Conservation (phyloP, 2,888 invertebrate species). For the Tetrapedia diversipes region DNA sequence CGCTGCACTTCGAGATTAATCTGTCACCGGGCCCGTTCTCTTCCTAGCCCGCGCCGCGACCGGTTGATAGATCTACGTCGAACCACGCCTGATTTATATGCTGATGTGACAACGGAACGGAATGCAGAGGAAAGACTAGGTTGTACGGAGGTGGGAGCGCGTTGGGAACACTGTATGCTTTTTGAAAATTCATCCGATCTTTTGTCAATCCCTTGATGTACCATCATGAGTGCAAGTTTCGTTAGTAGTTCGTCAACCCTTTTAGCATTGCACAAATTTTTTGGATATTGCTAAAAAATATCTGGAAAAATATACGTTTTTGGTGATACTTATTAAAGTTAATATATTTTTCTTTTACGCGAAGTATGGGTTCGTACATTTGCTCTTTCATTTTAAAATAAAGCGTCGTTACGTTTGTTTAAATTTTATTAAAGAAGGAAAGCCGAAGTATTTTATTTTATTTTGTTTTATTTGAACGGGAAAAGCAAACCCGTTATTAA, state of each 20-base stretch:
- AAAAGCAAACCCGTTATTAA: too few relatives aligned
- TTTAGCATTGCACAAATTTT: too few relatives aligned
- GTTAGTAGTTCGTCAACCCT: background rate
- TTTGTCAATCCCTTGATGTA: background rate
- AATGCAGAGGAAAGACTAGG: conserved; percentile 46
- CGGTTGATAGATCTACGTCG: conserved; percentile 68
- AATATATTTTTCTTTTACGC: too few relatives aligned
- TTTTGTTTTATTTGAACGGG: too few relatives aligned
- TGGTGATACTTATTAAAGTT: too few relatives aligned
- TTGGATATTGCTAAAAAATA: too few relatives aligned
- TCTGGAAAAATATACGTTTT: too few relatives aligned
- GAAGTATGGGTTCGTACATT: too few relatives aligned
- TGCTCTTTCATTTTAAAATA: too few relatives aligned
- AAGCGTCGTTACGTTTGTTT: too few relatives aligned
- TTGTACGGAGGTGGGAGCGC: background rate
- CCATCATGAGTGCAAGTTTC: background rate
- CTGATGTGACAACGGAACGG: conserved; percentile 57
- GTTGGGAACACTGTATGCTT: background rate
- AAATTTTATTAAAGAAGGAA: too few relatives aligned
- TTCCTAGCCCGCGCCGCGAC: conserved; percentile 59
- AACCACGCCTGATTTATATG: conserved; percentile 65
- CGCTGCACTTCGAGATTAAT: conserved; percentile 69
- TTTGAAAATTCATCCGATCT: background rate
- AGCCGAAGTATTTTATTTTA: too few relatives aligned
- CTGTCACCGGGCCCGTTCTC: conserved; percentile 67